Evolutionary conservation across 2,888 invertebrate genomes (phyloP).

Genomic region (Tridacna gigas): DNA sequence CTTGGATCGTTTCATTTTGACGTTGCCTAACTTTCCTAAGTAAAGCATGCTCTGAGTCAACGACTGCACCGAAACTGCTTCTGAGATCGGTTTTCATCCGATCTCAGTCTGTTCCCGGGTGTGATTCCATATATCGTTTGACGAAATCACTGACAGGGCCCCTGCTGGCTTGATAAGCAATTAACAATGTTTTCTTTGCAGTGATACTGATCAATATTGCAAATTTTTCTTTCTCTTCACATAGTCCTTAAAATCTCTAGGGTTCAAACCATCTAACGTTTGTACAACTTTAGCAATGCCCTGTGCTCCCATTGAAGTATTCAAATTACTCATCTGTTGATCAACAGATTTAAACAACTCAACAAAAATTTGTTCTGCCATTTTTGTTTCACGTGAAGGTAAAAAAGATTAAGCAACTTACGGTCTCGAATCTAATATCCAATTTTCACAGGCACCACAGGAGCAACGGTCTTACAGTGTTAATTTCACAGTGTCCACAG

Average conservation of each 20-base stretch:
- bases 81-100: too few relatives aligned
- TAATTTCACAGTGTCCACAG: background rate
- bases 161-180: conserved; percentile 34
- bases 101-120: too few relatives aligned
- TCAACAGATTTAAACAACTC: conserved; percentile 14
- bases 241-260: conserved; percentile 36
- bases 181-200: too few relatives aligned
- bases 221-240: conserved; percentile 28
- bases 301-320: conserved; percentile 30
- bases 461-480: background rate
- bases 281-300: conserved; percentile 31
- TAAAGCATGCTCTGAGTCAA: too few relatives aligned
- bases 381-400: too few relatives aligned
- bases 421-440: background rate
- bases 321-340: conserved; percentile 7
- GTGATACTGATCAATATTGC: too few relatives aligned
- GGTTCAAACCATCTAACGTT: conserved; percentile 19
- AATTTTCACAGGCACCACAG: background rate
- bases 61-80: too few relatives aligned
- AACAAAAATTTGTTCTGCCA: conserved; percentile 3
- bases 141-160: conserved; percentile 44
- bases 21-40: too few relatives aligned
- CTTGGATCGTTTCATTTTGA: too few relatives aligned
- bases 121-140: conserved; percentile 30
- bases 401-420: conserved; percentile 12